Percentiles rank a stretch among this genome's conserved stretches.
Evolutionary conservation across 2,797 vertebrate species (phyloP).

Genomic region (Iguana delicatissima): DNA sequence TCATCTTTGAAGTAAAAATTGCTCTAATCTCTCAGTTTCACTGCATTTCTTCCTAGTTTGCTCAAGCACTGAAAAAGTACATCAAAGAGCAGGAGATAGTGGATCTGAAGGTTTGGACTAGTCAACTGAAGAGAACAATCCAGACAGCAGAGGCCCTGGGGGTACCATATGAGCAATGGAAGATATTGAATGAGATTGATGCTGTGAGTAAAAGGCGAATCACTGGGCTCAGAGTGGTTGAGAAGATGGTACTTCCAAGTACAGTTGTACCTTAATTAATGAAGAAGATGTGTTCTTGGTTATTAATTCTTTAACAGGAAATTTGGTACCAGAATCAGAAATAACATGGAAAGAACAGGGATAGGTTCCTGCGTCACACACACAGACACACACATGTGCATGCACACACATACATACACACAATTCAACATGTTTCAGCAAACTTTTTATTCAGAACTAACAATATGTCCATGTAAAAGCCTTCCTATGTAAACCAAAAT

Average conservation of each 20-base stretch:
- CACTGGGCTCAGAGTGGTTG: too few species aligned
- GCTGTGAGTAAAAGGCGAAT: constrained; percentile 86
- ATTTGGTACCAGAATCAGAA: too few species aligned
- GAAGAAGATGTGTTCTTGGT: too few species aligned
- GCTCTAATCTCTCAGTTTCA: neutral
- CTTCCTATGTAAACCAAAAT: too few species aligned
- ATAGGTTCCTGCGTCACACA: too few species aligned
- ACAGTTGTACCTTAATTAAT: neutral
- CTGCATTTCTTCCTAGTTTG: constrained; percentile 80
- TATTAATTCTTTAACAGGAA: too few species aligned
- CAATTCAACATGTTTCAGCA: too few species aligned
- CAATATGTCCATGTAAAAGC: too few species aligned
- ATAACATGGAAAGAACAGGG: too few species aligned
- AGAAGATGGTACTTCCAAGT: accelerated
- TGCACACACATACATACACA: too few species aligned
- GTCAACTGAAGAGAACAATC: constrained; percentile 95
- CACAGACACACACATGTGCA: too few species aligned
- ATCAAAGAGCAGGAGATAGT: constrained; percentile 91
- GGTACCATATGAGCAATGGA: constrained; percentile 97
- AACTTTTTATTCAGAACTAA: too few species aligned
- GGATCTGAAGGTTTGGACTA: constrained; percentile 97
- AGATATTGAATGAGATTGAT: constrained; percentile 97
- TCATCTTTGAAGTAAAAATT: neutral
- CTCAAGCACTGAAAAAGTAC: constrained; percentile 87
- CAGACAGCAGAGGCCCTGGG: constrained; percentile 94